Evolutionary conservation across 2,113 vertebrate genomes (phyloP), one percentile per base, ranked within the genome.

Genomic region (Castor canadensis): DNA sequence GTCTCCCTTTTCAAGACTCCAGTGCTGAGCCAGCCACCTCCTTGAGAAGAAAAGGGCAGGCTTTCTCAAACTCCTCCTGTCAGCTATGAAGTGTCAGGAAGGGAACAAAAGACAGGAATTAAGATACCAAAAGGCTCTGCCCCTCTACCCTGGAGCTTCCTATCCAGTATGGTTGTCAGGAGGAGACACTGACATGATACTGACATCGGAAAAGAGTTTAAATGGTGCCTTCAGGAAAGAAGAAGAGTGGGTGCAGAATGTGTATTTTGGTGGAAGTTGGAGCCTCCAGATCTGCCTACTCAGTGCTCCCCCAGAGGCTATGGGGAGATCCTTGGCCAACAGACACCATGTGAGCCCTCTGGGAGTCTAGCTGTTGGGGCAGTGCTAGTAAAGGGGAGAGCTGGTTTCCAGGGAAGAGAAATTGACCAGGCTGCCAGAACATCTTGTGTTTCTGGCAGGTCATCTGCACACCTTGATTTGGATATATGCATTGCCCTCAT

Each of bases 11-110:
- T 77, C 38, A 47, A 54, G 38, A 72, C 58, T 52, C 0, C 1
- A 86, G 85, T 24, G 47, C 76, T 12, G 35, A 35, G 43, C n/a
- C 40, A 77, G 40, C 12, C 47, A 28, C 47, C 40, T 79, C 64
- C 24, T 89, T 60, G 32, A 30, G 79, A 64, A 87, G 87, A 84
- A 91, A 52, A 26, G 35, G 66, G 45, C 15, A 71, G 75, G 38
- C 24, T 66, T 92, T 89, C 84, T 75, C n/a, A 92, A 86, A 66
- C 56, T 73, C 73, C 62, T 89, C 73, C 62, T 89, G 16, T n/a
- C 16, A 24, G 62, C 40, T 20, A 40, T 40, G 22, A 43, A 66
- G 7, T 49, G 54, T 89, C 8, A 0, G 45, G 58, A 67, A 93
- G 40, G 60, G 66, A 93, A 52, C n/a, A 69, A 87, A 64, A 64